A percentile compares a stretch with the other conserved stretches of the same genome.
Conservation (phyloP, 2,888 invertebrate species). For the Miltochrista miniata region DNA sequence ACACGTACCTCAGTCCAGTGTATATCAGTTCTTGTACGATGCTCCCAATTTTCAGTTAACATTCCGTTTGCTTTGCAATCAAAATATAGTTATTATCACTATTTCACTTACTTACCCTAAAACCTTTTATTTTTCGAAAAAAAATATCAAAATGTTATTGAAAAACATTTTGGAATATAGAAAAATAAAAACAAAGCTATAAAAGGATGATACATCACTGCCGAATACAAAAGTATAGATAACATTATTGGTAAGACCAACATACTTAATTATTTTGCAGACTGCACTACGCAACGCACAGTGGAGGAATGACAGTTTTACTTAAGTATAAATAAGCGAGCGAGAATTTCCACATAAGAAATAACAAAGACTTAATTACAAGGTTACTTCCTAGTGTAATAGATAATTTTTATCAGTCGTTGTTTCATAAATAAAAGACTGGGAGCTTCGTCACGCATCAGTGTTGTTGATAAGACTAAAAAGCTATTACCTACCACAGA, state of each 20-base stretch:
- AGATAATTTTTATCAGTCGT: neutral
- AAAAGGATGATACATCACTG: slow-evolving; percentile 33
- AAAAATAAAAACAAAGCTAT: slow-evolving; percentile 43
- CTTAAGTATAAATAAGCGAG: neutral
- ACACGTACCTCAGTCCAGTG: no score
- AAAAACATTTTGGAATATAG: slow-evolving; percentile 42
- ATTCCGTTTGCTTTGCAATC: no score
- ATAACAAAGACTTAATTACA: neutral
- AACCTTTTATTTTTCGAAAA: neutral
- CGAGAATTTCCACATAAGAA: slow-evolving; percentile 15
- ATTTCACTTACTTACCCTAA: neutral
- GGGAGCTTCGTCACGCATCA: no score
- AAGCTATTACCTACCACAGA: no score
- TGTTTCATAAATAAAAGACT: no score
- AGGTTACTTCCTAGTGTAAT: no score
- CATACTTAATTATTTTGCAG: slow-evolving; percentile 11
- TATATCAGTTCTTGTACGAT: no score
- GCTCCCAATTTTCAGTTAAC: no score
- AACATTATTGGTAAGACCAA: slow-evolving; percentile 23
- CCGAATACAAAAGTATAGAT: slow-evolving; percentile 34
- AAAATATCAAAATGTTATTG: slow-evolving; percentile 20
- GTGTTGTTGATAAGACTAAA: no score
- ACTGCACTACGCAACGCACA: slow-evolving; percentile 5
- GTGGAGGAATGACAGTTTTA: slow-evolving; percentile 12
- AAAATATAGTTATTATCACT: neutral